phyloP scores from a whole-genome alignment of 2,113 vertebrate genomes.

The Mellivora capensis region DNA sequence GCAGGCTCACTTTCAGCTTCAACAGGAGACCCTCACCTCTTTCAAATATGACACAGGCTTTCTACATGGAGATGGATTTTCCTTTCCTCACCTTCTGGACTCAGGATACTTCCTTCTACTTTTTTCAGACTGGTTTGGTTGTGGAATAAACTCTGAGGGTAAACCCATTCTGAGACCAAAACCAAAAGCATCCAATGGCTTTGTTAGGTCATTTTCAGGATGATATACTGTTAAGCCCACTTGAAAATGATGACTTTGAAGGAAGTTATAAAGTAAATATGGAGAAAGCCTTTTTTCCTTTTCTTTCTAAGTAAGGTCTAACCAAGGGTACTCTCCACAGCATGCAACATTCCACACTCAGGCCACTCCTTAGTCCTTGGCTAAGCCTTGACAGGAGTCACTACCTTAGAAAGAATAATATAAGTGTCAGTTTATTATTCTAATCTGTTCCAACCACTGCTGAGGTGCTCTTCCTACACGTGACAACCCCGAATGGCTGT shows the following conservation, averaged over 20 bases:
- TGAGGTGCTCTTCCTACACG: background rate
- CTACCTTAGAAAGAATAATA: background rate
- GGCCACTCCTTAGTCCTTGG: background rate
- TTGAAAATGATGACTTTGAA: background rate
- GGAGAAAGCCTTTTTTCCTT: background rate
- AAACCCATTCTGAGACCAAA: background rate
- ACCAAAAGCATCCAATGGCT: background rate
- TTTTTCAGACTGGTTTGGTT: background rate
- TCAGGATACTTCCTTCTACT: background rate
- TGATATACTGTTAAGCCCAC: background rate
- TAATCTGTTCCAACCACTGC: background rate
- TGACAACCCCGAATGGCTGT: background rate
- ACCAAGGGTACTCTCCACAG: background rate
- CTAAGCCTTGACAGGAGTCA: background rate
- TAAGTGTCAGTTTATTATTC: background rate
- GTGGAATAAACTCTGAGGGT: background rate
- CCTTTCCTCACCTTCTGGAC: background rate
- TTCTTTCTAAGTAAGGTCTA: background rate
- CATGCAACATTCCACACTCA: background rate
- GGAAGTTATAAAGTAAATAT: background rate
- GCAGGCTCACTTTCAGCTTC: background rate
- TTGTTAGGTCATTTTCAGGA: background rate
- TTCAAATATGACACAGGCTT: background rate
- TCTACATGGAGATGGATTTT: background rate
- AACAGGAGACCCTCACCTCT: background rate